A percentile compares a stretch with the other conserved stretches of the same genome.
Evolutionary conservation across 2,797 vertebrate genomes (phyloP).

Genomic region (Enteromius argenteus): DNA sequence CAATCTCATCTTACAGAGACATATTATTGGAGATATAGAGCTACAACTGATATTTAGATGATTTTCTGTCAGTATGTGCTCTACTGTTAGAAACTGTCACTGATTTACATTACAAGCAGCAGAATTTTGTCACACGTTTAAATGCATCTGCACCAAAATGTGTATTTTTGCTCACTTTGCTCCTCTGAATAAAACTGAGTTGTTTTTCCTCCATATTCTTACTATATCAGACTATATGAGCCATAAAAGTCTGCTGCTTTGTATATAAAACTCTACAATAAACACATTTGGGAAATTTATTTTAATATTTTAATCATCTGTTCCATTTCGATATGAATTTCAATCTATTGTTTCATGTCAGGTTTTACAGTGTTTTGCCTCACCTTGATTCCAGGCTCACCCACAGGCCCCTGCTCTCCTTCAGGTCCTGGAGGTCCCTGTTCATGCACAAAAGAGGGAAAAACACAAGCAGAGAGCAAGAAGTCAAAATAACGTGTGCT

Average conservation of each 20-base stretch:
- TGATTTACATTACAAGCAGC: background rate
- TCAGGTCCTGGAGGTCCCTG: conserved; percentile 89
- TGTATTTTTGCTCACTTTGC: background rate
- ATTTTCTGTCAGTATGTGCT: background rate
- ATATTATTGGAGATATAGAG: background rate
- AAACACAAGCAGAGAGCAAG: conserved; percentile 1
- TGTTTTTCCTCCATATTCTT: background rate
- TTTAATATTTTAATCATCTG: no score
- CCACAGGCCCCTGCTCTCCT: conserved; percentile 86
- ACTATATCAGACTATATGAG: background rate
- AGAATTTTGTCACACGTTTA: no score
- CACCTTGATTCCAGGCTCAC: conserved; percentile 91
- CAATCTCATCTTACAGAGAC: background rate
- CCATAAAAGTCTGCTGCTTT: background rate
- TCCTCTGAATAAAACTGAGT: background rate
- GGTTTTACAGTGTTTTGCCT: conserved; percentile 43
- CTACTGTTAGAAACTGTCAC: background rate
- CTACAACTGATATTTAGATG: background rate
- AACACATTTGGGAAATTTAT: background rate
- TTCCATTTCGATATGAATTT: background rate
- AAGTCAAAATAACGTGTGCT: background rate
- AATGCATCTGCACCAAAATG: background rate
- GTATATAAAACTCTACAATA: background rate
- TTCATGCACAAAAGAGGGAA: conserved; percentile 24
- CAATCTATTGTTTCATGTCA: background rate